phyloP scores from a whole-genome alignment of 2,888 invertebrate genomes.

The Amiota communis region DNA sequence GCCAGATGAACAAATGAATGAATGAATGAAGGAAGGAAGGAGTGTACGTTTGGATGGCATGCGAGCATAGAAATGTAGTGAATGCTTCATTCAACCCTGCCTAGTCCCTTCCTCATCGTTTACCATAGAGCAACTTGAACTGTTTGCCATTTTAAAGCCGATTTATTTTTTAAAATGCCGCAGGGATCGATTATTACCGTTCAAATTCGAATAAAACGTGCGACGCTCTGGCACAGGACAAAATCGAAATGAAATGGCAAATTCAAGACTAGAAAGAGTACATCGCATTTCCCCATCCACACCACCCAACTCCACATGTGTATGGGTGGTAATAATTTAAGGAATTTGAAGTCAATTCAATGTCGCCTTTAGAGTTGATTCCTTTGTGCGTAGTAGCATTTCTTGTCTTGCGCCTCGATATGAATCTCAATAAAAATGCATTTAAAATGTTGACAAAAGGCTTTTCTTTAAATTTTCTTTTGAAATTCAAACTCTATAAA shows the following conservation, averaged over 20 bases:
- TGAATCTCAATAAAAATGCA: conserved; percentile 71
- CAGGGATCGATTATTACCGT: conserved; percentile 74
- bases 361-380: conserved; percentile 46
- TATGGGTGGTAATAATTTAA: conserved; percentile 62
- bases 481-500: conserved; percentile 44
- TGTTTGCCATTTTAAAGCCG: conserved; percentile 66
- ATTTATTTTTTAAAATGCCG: conserved; percentile 74
- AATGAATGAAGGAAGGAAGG: neutral
- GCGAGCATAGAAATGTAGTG: conserved; percentile 45
- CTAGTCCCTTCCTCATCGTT: conserved; percentile 15
- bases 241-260: neutral
- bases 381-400: conserved; percentile 41
- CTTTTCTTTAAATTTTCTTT: conserved; percentile 41
- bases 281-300: conserved; percentile 19
- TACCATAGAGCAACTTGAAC: no score
- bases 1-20: neutral
- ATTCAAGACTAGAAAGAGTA: conserved; percentile 22
- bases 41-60: conserved; percentile 26
- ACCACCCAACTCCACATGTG: conserved; percentile 30
- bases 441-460: conserved; percentile 71
- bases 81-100: conserved; percentile 42
- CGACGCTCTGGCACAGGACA: conserved; percentile 55
- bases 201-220: conserved; percentile 74
- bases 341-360: conserved; percentile 70
- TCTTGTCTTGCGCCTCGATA: conserved; percentile 51